Conservation (phyloP, 2,797 vertebrate genomes). For the Falco naumanni region DNA sequence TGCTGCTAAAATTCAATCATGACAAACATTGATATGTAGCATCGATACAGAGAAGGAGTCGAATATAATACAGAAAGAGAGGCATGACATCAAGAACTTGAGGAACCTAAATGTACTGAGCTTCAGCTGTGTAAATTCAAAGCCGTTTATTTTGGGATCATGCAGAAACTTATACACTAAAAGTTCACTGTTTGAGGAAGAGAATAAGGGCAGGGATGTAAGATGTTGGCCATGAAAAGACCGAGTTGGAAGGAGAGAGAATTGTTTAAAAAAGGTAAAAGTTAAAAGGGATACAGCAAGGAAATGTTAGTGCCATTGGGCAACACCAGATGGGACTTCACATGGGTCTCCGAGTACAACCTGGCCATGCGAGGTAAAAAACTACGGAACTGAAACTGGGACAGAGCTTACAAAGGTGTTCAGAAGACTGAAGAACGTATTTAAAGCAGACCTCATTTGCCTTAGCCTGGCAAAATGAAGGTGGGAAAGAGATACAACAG, state of each 20-base stretch:
- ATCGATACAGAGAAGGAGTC: background rate
- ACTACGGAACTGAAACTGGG: background rate
- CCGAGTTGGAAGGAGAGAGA: rapidly evolving
- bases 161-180: background rate
- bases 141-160: background rate
- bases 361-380: background rate
- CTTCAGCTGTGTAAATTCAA: background rate
- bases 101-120: background rate
- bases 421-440: background rate
- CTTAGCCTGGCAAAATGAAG: background rate
- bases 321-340: constrained; percentile 14
- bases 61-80: background rate
- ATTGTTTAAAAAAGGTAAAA: background rate
- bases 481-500: background rate
- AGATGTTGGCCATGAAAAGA: background rate
- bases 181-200: background rate
- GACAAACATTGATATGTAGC: background rate
- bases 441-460: background rate
- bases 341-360: background rate
- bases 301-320: background rate
- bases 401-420: background rate
- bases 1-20: background rate
- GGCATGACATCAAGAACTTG: background rate
- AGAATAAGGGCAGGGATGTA: background rate
- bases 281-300: background rate